These are phyloP conservation scores for Phrynocephalus versicolor DNA, from an alignment of 2,113 vertebrate genomes.

Conservation along the genomic window DNA sequence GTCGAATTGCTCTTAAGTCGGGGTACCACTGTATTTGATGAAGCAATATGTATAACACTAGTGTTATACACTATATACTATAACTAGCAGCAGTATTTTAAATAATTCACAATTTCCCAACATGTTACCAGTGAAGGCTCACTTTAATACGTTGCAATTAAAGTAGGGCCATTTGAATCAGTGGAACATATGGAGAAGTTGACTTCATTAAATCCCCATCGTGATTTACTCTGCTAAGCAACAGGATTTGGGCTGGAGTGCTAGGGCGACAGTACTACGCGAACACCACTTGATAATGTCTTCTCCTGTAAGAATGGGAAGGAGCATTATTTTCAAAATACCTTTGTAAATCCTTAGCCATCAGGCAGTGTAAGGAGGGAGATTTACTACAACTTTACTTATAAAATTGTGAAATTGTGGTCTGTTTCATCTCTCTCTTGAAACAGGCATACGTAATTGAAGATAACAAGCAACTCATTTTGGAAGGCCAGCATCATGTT, in stretches of 20 bases:
- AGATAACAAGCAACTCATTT: conserved; percentile 94
- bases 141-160: too few species aligned
- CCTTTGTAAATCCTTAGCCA: not conserved
- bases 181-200: too few species aligned
- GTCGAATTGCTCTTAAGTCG: too few species aligned
- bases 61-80: too few species aligned
- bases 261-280: not conserved
- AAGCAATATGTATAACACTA: too few species aligned
- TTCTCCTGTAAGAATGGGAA: not conserved
- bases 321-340: not conserved
- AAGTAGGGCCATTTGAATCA: too few species aligned
- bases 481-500: conserved; percentile 96
- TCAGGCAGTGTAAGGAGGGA: not conserved
- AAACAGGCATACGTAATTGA: conserved; percentile 92
- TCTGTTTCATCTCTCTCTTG: conserved; percentile 49
- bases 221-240: too few species aligned
- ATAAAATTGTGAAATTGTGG: not conserved
- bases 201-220: too few species aligned
- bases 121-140: not conserved
- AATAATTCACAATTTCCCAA: not conserved
- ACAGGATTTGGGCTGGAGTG: too few species aligned
- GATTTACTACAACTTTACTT: not conserved
- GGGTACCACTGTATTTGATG: too few species aligned
- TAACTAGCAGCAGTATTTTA: not conserved
- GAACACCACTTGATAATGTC: not conserved